Conservation (phyloP, 2,888 invertebrate genomes). For the Schizaphis graminum region DNA sequence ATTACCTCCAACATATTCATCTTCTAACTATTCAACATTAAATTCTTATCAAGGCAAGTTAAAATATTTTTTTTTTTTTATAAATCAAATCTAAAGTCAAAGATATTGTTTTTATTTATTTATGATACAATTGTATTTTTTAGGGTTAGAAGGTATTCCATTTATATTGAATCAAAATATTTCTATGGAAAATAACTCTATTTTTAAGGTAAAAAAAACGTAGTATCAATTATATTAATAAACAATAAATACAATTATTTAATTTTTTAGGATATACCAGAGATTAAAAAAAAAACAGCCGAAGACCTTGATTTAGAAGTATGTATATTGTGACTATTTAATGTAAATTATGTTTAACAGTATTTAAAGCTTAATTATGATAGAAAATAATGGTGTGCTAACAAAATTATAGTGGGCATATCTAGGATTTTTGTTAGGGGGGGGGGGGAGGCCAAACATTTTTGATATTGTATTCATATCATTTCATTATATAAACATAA, state of each 20-base stretch:
- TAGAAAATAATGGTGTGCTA: background rate
- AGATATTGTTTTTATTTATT: background rate
- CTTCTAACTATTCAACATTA: slow-evolving; percentile 68
- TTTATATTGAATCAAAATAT: slow-evolving; percentile 81
- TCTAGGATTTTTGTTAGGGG: too few relatives aligned
- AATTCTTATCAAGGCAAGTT: slow-evolving; percentile 69
- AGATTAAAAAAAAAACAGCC: slow-evolving; percentile 78
- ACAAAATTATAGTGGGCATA: background rate
- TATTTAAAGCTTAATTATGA: background rate
- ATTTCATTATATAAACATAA: too few relatives aligned
- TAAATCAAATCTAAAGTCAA: background rate
- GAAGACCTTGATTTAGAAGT: slow-evolving; percentile 79
- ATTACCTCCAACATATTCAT: slow-evolving; percentile 67
- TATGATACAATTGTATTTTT: slow-evolving; percentile 68
- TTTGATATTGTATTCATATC: too few relatives aligned
- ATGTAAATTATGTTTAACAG: background rate
- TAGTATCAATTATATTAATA: background rate
- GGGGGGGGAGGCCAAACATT: too few relatives aligned
- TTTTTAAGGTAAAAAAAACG: slow-evolving; percentile 42
- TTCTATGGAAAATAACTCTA: slow-evolving; percentile 38
- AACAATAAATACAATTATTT: slow-evolving; percentile 6
- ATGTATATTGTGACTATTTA: slow-evolving; percentile 37
- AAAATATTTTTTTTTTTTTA: slow-evolving; percentile 17
- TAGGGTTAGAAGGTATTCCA: slow-evolving; percentile 87
- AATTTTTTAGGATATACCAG: slow-evolving; percentile 73